Conservation (phyloP, 2,797 vertebrate genomes). For the Chelmon rostratus region DNA sequence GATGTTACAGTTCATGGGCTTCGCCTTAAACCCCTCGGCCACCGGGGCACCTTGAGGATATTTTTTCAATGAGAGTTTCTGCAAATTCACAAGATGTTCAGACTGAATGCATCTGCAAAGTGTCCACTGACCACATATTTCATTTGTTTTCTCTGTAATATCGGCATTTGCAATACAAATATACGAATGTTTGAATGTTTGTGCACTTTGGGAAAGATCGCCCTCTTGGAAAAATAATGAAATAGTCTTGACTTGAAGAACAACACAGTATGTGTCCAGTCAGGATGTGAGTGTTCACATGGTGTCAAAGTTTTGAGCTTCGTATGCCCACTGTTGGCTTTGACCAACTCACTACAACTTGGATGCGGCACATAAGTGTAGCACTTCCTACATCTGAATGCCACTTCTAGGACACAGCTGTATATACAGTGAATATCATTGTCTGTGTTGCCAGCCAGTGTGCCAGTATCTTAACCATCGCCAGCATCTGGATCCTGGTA, state of each 20-base stretch:
- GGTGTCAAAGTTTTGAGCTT: neutral
- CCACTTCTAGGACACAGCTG: neutral
- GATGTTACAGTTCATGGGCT: constrained; percentile 16
- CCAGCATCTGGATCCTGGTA: constrained; percentile 3
- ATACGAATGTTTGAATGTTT: neutral
- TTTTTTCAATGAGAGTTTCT: constrained; percentile 1
- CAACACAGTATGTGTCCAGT: no score
- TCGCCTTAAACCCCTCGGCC: neutral
- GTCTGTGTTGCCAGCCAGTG: neutral
- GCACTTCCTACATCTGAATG: neutral
- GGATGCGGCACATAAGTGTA: no score
- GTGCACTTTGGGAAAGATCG: neutral
- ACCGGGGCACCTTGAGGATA: neutral
- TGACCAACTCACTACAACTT: neutral
- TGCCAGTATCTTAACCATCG: neutral
- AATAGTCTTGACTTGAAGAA: neutral
- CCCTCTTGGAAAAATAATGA: neutral
- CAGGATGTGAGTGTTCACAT: neutral
- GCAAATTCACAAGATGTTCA: neutral
- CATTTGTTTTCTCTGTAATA: constrained; percentile 2
- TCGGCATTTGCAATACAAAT: neutral
- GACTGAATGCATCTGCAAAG: neutral
- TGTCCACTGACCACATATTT: constrained; percentile 10
- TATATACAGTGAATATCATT: neutral
- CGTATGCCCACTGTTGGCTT: neutral